These are phyloP conservation scores for Gopherus flavomarginatus DNA, from an alignment of 2,113 vertebrate species.

Conservation along the genomic window DNA sequence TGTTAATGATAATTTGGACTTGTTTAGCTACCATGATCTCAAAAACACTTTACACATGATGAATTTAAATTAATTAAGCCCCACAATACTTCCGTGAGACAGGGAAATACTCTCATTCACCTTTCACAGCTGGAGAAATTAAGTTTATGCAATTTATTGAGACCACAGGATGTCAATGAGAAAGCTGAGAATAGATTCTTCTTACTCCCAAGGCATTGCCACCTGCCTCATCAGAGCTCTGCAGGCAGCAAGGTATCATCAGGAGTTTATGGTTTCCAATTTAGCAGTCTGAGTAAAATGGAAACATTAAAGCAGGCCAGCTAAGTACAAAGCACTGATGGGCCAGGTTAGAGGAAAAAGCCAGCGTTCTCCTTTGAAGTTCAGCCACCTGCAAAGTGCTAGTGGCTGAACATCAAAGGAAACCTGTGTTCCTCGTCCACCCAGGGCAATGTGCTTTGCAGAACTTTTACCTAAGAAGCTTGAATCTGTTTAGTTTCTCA, in stretches of 20 bases:
- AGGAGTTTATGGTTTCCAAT: constrained; percentile 67
- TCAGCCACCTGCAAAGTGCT: constrained; percentile 59
- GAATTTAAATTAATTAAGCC: constrained; percentile 2
- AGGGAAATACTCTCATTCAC: not conserved
- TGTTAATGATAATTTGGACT: not conserved
- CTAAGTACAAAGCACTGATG: constrained; percentile 53
- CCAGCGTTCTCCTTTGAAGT: constrained; percentile 68
- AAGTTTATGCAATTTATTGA: not conserved
- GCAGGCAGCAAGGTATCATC: constrained; percentile 46
- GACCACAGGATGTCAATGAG: constrained; percentile 34
- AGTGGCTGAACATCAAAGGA: constrained; percentile 68
- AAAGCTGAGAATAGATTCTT: constrained; percentile 37
- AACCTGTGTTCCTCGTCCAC: constrained; percentile 57
- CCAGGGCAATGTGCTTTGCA: constrained; percentile 51
- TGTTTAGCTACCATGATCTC: not conserved
- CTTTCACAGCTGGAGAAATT: constrained; percentile 32
- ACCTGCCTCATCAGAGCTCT: constrained; percentile 44
- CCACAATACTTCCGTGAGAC: not conserved
- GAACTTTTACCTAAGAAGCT: constrained; percentile 37
- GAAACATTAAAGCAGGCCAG: constrained; percentile 56
- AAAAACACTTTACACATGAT: not conserved
- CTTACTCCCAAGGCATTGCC: constrained; percentile 38
- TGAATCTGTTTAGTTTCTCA: constrained; percentile 65
- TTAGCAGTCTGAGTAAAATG: constrained; percentile 60
- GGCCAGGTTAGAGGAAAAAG: constrained; percentile 60